Evolutionary conservation across 92 coral and sea anemone genomes (phyloP), one percentile per base, ranked within the genome.

Genomic region (Epizoanthus ramosus): DNA sequence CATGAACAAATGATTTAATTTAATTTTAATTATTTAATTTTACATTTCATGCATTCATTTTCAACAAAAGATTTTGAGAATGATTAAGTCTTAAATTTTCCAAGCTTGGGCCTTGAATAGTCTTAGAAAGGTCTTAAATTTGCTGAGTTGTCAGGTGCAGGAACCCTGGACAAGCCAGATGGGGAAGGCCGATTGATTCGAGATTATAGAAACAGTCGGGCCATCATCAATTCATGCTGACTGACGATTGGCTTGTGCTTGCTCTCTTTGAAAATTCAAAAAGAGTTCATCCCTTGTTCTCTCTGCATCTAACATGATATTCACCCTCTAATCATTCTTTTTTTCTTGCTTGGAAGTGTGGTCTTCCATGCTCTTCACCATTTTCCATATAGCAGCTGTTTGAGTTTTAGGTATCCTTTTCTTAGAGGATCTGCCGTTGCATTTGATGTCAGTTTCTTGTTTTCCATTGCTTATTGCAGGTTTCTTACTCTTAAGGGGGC

Each of bases 341-440:
- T 81, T 66, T 66, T 81, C 85, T 54, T 81, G 85, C 24, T 59
- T 57, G 5, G 84, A 61, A 45, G 60, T 24, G 31, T 43, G 53
- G 18, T 71, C 57, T 71, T 71, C 54, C 37, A 86, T 43, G n/a
- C 85, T 73, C 25, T 86, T 33, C 43, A 86, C 81, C 73, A 86
- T 72, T 59, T 85, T 80, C 84, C 88, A 85, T 50, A 81, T 67
- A 1, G 88, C 88, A 45, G 83, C 88, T 24, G 88, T 85, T 66
- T 85, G 83, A 6, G 88, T 85, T 75, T 85, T 75, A 24, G 88
- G 88, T 35, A 50, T 45, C 17, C 72, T 52, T 65, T 85, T 75
- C 15, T 56, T 75, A 10, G 33, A 70, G 22, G 65, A 54, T 10
- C 57, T 21, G 63, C 16, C 13, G 9, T 41, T 9, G 8, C 47